phyloP scores from a whole-genome alignment of 2,888 invertebrate species.

The Asteroscopus sphinx region DNA sequence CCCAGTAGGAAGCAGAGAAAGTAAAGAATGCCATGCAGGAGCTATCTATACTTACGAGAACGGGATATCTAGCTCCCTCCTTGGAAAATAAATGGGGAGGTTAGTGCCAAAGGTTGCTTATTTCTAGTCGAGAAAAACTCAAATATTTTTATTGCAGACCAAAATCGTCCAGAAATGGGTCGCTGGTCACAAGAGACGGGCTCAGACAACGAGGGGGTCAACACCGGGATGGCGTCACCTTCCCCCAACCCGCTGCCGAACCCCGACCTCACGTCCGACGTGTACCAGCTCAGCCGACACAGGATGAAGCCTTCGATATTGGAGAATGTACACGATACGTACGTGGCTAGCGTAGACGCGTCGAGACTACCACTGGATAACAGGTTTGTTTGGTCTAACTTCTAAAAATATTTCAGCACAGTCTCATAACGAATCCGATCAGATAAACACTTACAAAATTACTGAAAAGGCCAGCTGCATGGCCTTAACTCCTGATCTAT shows the following conservation, averaged over 20 bases:
- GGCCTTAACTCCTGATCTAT: too few species aligned
- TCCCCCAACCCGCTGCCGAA: conserved; percentile 93
- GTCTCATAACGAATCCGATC: too few species aligned
- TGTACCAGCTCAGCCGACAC: conserved; percentile 86
- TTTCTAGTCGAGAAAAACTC: too few species aligned
- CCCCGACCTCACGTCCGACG: conserved; percentile 93
- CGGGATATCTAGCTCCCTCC: too few species aligned
- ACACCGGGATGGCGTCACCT: conserved; percentile 72
- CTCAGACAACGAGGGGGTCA: conserved; percentile 92
- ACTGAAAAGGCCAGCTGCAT: too few species aligned
- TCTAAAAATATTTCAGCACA: too few species aligned
- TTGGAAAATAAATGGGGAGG: too few species aligned
- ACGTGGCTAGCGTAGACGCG: conserved; percentile 85
- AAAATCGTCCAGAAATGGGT: conserved; percentile 77
- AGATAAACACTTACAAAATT: too few species aligned
- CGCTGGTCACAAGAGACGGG: conserved; percentile 95
- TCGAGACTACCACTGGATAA: conserved; percentile 81
- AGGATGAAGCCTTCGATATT: conserved; percentile 89
- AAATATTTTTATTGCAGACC: conserved; percentile 56
- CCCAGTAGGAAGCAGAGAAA: too few species aligned
- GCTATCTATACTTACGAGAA: too few species aligned
- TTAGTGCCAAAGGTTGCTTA: too few species aligned
- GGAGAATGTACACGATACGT: conserved; percentile 90
- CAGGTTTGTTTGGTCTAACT: conserved; percentile 73
- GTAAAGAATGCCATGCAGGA: too few species aligned